Conservation (phyloP, 2,797 vertebrate species). For the Lacerta agilis region DNA sequence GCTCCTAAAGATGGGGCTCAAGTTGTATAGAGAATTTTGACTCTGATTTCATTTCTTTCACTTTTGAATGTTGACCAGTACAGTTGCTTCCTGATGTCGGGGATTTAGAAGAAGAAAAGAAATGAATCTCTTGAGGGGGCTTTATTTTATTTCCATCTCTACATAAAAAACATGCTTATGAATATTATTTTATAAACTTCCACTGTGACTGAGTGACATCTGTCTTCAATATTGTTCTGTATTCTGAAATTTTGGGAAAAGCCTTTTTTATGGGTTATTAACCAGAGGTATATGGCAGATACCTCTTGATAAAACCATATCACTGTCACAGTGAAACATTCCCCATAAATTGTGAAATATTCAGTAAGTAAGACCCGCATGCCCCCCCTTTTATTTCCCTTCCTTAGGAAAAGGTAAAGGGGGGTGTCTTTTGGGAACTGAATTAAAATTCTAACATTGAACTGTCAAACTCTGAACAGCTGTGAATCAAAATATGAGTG, state of each 20-base stretch:
- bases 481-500: slow-evolving; percentile 12
- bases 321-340: slow-evolving; percentile 13
- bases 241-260: neutral
- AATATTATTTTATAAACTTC: slow-evolving; percentile 21
- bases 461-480: slow-evolving; percentile 5
- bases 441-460: neutral
- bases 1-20: neutral
- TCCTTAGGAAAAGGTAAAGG: neutral
- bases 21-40: too few species aligned
- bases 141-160: neutral
- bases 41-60: neutral
- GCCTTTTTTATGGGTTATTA: slow-evolving; percentile 8
- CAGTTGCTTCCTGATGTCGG: neutral
- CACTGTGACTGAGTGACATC: neutral
- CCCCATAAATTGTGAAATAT: slow-evolving; percentile 23
- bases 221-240: neutral
- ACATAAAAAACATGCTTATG: slow-evolving; percentile 20
- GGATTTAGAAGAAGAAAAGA: neutral
- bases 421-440: neutral
- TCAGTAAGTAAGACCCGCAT: neutral
- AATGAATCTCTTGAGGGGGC: neutral
- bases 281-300: neutral
- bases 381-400: neutral
- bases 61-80: neutral
- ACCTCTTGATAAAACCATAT: slow-evolving; percentile 22